Percentiles rank a stretch among this genome's conserved stretches.
Conservation (phyloP, 2,888 invertebrate species). For the Xylota sylvarum region DNA sequence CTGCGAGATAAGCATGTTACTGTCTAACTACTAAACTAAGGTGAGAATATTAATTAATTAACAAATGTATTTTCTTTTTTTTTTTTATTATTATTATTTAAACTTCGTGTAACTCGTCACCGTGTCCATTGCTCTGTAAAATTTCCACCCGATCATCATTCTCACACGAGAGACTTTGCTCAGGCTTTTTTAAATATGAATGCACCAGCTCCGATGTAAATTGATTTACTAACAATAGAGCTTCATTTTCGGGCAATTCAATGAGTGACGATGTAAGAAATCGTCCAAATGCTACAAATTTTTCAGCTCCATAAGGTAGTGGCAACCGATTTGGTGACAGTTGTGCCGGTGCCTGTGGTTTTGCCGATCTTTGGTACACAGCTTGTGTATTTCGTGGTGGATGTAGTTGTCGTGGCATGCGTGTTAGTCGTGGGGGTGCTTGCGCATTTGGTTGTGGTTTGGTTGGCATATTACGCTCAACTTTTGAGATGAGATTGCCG, state of each 20-base stretch:
- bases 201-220: conserved; percentile 80
- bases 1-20: conserved; percentile 18
- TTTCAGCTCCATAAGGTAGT: conserved; percentile 73
- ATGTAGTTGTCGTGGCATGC: conserved; percentile 37
- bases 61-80: neutral
- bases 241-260: conserved; percentile 81
- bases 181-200: conserved; percentile 56
- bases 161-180: neutral
- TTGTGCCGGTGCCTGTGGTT: neutral
- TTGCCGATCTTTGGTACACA: conserved; percentile 44
- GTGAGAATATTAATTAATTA: conserved; percentile 35
- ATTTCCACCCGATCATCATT: neutral
- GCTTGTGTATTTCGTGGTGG: conserved; percentile 5
- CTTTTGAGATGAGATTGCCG: conserved; percentile 31
- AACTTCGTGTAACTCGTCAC: conserved; percentile 18
- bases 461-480: neutral
- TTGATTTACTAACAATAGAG: conserved; percentile 80
- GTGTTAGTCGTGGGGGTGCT: conserved; percentile 14
- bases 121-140: conserved; percentile 57
- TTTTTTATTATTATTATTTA: conserved; percentile 4
- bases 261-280: conserved; percentile 81
- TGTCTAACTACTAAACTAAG: conserved; percentile 31
- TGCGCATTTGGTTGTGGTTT: neutral
- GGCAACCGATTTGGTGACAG: neutral
- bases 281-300: conserved; percentile 81